phyloP scores from a whole-genome alignment of 2,797 vertebrate genomes.

The Ciconia nigra region DNA sequence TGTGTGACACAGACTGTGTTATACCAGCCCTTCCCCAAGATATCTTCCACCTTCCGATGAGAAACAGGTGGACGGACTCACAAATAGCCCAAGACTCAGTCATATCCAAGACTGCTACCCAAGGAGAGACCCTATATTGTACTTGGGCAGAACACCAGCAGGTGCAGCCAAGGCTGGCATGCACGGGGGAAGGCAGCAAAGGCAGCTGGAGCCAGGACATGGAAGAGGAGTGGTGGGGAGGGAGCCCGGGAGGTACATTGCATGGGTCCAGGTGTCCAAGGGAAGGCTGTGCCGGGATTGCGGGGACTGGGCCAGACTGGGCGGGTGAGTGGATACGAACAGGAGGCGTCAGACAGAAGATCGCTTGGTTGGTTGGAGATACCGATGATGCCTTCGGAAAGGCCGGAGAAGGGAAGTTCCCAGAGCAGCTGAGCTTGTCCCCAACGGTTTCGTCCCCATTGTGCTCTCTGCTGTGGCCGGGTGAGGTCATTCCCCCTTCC shows the following conservation, averaged over 20 bases:
- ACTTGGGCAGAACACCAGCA: neutral
- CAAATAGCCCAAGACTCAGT: neutral
- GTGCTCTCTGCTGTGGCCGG: neutral
- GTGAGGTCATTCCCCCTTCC: constrained; percentile 40
- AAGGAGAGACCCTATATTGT: neutral
- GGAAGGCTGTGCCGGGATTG: neutral
- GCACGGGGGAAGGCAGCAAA: accelerated
- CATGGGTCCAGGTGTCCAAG: accelerated
- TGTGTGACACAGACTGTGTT: neutral
- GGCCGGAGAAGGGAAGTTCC: neutral
- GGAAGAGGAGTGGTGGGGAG: accelerated
- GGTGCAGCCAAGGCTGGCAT: neutral
- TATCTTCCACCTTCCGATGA: neutral
- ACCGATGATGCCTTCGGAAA: neutral
- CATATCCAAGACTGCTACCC: neutral
- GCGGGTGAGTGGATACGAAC: accelerated
- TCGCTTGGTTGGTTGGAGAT: neutral
- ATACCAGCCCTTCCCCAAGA: neutral
- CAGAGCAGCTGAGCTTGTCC: neutral
- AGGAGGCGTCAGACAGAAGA: neutral
- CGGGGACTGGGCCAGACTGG: neutral
- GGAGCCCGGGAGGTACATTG: neutral
- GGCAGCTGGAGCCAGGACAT: neutral
- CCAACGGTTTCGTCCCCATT: neutral
- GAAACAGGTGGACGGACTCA: neutral